A percentile compares a stretch with the other conserved stretches of the same genome.
phyloP scores from a whole-genome alignment of 1,140 invertebrate species.

The Cotesia glomerata region DNA sequence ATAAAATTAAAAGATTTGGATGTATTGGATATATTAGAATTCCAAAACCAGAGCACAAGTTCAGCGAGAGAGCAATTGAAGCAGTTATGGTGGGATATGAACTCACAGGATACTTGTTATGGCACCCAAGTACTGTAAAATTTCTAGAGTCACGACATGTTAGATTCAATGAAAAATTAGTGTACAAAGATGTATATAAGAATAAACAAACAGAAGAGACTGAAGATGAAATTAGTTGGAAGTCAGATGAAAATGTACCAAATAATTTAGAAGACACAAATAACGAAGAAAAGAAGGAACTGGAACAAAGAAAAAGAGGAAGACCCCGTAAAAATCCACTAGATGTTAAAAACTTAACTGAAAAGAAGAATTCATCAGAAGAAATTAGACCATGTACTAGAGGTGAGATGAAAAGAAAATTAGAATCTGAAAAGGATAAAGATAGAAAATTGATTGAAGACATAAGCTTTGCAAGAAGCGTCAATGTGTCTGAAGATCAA shows the following conservation, averaged over 20 bases:
- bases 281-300: no score
- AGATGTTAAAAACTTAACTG: no score
- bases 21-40: no score
- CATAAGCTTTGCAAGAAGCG: no score
- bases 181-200: constrained; percentile 10
- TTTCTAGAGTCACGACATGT: constrained; percentile 15
- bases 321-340: background rate
- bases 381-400: no score
- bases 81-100: constrained; percentile 10
- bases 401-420: no score
- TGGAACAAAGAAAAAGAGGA: no score
- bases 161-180: constrained; percentile 15
- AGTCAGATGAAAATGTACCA: background rate
- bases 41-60: constrained; percentile 1
- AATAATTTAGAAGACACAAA: background rate
- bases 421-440: no score
- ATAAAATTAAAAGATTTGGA: no score
- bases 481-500: no score
- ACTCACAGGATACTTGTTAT: background rate
- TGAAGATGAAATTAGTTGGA: background rate
- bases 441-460: no score
- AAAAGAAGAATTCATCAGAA: no score
- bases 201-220: constrained; percentile 1
- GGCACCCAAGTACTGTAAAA: background rate
- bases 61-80: background rate